Percentiles rank a stretch among this genome's conserved stretches.
Evolutionary conservation across 2,888 invertebrate genomes (phyloP).

Genomic region (Eupeodes luniger): DNA sequence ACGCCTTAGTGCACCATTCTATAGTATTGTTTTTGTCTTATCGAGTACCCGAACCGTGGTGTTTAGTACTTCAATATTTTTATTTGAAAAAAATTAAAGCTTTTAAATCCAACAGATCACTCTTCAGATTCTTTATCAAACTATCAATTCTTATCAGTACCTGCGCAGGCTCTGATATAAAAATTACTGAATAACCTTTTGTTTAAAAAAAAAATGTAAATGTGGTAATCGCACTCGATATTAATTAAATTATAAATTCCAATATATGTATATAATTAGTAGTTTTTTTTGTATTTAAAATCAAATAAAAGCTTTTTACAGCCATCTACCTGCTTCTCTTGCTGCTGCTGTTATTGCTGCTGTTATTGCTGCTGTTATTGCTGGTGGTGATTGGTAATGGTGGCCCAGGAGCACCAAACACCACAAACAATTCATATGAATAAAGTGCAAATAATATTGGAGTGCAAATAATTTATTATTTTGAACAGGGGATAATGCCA

Average conservation of each 20-base stretch:
- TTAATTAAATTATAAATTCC: conserved; percentile 75
- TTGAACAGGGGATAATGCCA: neutral
- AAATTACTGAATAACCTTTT: conserved; percentile 6
- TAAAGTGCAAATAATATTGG: conserved; percentile 53
- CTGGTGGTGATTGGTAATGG: neutral
- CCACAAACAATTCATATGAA: conserved; percentile 36
- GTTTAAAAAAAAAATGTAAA: conserved; percentile 37
- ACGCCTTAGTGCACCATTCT: no score
- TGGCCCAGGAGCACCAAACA: neutral
- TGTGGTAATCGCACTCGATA: conserved; percentile 68
- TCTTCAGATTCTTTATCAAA: neutral
- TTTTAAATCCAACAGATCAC: neutral
- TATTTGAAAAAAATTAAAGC: neutral
- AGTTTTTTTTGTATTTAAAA: conserved; percentile 57
- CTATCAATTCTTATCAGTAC: conserved; percentile 11
- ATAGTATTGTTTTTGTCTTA: no score
- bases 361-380: neutral
- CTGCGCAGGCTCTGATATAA: neutral
- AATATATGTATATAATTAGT: conserved; percentile 65
- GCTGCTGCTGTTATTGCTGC: neutral
- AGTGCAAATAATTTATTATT: conserved; percentile 45
- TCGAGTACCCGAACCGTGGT: no score
- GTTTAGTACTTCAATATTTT: neutral
- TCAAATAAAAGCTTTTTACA: conserved; percentile 64
- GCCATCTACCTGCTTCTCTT: neutral